Conservation (phyloP, 2,888 invertebrate species). For the Eudemis profundana region DNA sequence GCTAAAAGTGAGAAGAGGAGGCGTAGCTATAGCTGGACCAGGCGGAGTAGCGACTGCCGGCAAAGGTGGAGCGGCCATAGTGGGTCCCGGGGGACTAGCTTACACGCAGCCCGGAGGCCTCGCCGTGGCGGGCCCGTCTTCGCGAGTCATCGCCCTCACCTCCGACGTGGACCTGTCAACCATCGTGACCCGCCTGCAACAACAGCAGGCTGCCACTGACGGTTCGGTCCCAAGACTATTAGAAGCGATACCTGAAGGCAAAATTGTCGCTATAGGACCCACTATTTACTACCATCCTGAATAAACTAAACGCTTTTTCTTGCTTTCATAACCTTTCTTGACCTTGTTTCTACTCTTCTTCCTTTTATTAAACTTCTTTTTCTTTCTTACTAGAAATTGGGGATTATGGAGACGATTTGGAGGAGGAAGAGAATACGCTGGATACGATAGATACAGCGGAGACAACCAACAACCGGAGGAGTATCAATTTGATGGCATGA, state of each 20-base stretch:
- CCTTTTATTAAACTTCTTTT: slow-evolving; percentile 56
- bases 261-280: slow-evolving; percentile 90
- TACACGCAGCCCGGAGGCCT: slow-evolving; percentile 90
- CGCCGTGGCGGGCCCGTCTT: slow-evolving; percentile 91
- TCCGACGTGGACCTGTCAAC: slow-evolving; percentile 86
- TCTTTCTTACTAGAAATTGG: slow-evolving; percentile 73
- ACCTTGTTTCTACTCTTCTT: slow-evolving; percentile 50
- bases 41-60: slow-evolving; percentile 93
- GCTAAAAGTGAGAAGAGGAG: slow-evolving; percentile 89
- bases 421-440: slow-evolving; percentile 52
- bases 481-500: slow-evolving; percentile 67
- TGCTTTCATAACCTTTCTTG: slow-evolving; percentile 41
- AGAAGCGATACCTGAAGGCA: slow-evolving; percentile 86
- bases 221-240: slow-evolving; percentile 71
- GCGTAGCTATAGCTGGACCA: slow-evolving; percentile 92
- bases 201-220: slow-evolving; percentile 62
- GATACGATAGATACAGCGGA: slow-evolving; percentile 49
- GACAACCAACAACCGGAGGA: slow-evolving; percentile 52
- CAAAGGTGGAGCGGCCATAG: slow-evolving; percentile 91
- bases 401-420: slow-evolving; percentile 55
- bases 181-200: slow-evolving; percentile 75
- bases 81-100: slow-evolving; percentile 91
- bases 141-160: slow-evolving; percentile 88
- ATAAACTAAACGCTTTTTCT: slow-evolving; percentile 58
- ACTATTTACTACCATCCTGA: slow-evolving; percentile 88